Evolutionary conservation across 1,140 invertebrate genomes (phyloP), one percentile per base, ranked within the genome.

Genomic region (Papilio glaucus): DNA sequence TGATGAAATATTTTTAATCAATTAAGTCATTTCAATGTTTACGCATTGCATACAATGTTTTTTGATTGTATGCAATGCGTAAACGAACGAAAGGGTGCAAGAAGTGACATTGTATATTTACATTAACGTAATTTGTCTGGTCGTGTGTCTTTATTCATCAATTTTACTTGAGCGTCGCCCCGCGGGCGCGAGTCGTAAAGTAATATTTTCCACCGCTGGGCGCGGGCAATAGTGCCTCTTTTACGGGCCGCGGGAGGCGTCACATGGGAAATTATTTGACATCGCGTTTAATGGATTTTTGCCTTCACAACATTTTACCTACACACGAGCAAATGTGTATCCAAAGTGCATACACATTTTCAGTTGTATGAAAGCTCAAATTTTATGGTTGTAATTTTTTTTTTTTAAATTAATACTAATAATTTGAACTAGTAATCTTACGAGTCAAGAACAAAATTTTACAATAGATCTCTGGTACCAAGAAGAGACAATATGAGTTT

Each of bases 211-310:
- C 88, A 84, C 79, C 83, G 84, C 80, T 87, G 87, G 88, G 89
- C 85, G 84, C 80, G 79, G 86, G 88, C 87, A 86, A 85, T 89
- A 91, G 85, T 91, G 90, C 88, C 90, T 90, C 89, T 92, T 92
- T 92, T 92, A 91, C 90, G 89, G 88, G 85, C 89, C 89, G 85
- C 88, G 87, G 87, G 87, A 85, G 79, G 82, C 86, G 90, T 91
- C 90, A 90, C 90, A 89, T 90, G 90, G 90, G 90, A 92, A 92
- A 92, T 92, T 92, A 92, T 92, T 92, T 91, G 88, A 92, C 90
- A 88, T 91, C 86, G 76, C 87, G 87, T 91, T 92, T 92, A 92
- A 92, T 92, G 90, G 90, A 92, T 92, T 90, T 89, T 88, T 88
- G 89, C 90, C 89, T 89, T 90, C 90, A 90, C 90, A 90, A 90